Evolutionary conservation across 30 jellyfish, hydroid and myxozoan species (phyloP).

Genomic region (Chironex yamaguchii): DNA sequence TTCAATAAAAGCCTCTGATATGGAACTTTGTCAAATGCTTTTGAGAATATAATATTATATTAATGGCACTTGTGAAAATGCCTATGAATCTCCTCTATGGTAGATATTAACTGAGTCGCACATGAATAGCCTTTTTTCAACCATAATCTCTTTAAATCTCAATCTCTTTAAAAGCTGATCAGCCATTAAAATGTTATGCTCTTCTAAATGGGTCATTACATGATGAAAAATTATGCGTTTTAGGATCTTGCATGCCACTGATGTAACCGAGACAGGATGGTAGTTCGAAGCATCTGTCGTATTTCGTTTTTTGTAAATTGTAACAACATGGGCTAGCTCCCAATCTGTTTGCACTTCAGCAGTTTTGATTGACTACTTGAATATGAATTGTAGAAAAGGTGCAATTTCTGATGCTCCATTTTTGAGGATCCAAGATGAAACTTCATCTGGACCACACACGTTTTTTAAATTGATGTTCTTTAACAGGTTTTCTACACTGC

Average conservation of each 20-base stretch:
- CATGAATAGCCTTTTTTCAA: too few relatives aligned
- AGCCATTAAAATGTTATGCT: conserved; percentile 1
- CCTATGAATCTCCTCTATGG: too few relatives aligned
- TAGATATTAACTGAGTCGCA: too few relatives aligned
- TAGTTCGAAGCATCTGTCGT: conserved; percentile 24
- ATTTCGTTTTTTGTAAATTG: conserved; percentile 26
- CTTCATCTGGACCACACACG: not conserved
- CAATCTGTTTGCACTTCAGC: conserved; percentile 46
- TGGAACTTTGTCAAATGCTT: conserved; percentile 27
- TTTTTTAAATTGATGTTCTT: conserved; percentile 52
- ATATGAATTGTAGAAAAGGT: not conserved
- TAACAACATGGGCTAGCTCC: conserved; percentile 10
- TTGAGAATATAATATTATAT: too few relatives aligned
- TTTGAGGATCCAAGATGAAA: not conserved
- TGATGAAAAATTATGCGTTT: conserved; percentile 34
- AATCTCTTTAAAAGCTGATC: too few relatives aligned
- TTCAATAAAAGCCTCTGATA: conserved; percentile 49
- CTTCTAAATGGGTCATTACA: conserved; percentile 17
- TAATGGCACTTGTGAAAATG: too few relatives aligned
- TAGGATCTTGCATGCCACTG: conserved; percentile 34
- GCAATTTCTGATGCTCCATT: not conserved
- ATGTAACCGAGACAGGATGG: conserved; percentile 29
- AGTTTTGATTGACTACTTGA: conserved; percentile 36
- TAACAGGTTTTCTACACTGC: conserved; percentile 51
- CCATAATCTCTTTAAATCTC: too few relatives aligned